phyloP scores from a whole-genome alignment of 2,797 vertebrate genomes.

The Labeo calbasu region DNA sequence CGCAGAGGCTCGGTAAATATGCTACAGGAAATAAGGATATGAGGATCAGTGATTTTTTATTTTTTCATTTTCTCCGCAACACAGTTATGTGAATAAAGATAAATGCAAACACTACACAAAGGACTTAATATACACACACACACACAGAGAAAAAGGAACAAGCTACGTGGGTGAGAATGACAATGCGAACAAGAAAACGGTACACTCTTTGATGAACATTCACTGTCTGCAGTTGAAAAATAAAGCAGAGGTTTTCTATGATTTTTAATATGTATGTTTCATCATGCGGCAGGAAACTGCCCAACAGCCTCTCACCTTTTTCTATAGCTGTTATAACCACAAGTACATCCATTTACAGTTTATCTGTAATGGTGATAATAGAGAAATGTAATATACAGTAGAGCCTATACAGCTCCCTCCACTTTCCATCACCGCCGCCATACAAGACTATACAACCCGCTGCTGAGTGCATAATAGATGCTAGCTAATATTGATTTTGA shows the following conservation, averaged over 20 bases:
- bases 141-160: background rate
- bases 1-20: slow-evolving; percentile 54
- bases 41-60: slow-evolving; percentile 36
- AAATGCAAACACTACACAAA: slow-evolving; percentile 46
- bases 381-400: slow-evolving; percentile 55
- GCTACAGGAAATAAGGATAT: slow-evolving; percentile 57
- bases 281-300: background rate
- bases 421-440: slow-evolving; percentile 63
- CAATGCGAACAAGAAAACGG: background rate
- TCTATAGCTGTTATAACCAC: background rate
- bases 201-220: background rate
- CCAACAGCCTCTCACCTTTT: slow-evolving; percentile 13
- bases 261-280: background rate
- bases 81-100: slow-evolving; percentile 37
- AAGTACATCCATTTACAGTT: slow-evolving; percentile 29
- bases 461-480: slow-evolving; percentile 61
- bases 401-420: slow-evolving; percentile 53
- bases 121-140: slow-evolving; percentile 23
- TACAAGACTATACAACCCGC: slow-evolving; percentile 54
- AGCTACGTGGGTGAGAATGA: background rate
- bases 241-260: background rate
- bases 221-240: background rate
- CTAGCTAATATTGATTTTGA: slow-evolving; percentile 73
- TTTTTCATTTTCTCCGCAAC: slow-evolving; percentile 34
- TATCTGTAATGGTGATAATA: slow-evolving; percentile 56